Conservation (phyloP, 2,113 vertebrate genomes). For the Pseudopodoces humilis region DNA sequence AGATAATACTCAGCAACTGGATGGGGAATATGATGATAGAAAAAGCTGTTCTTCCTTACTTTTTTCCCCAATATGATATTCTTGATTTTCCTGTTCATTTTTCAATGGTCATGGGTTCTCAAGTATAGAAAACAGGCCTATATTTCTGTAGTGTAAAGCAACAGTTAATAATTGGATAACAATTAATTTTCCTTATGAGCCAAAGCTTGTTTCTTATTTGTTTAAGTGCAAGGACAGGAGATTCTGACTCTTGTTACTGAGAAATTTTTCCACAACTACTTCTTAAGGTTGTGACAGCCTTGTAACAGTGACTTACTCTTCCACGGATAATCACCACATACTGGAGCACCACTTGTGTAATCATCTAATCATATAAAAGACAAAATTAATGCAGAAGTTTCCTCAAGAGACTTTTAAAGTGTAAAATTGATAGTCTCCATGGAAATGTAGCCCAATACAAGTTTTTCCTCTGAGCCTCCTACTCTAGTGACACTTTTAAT, state of each 20-base stretch:
- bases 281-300: neutral
- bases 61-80: neutral
- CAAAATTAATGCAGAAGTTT: constrained; percentile 1
- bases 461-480: neutral
- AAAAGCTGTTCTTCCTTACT: neutral
- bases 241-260: neutral
- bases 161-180: neutral
- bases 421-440: neutral
- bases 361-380: neutral
- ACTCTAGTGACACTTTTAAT: neutral
- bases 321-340: neutral
- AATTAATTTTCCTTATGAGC: neutral
- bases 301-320: neutral
- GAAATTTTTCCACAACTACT: neutral
- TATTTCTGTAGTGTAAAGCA: neutral
- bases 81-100: neutral
- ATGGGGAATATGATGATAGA: neutral
- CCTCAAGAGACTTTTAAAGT: neutral
- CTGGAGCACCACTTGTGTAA: neutral
- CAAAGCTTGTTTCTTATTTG: neutral
- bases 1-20: neutral
- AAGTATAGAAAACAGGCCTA: neutral
- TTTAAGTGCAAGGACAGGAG: neutral
- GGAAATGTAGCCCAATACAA: neutral
- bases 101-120: neutral